Base-by-base conservation (phyloP, 1,140 invertebrate genomes). In the Drosophila varians region DNA sequence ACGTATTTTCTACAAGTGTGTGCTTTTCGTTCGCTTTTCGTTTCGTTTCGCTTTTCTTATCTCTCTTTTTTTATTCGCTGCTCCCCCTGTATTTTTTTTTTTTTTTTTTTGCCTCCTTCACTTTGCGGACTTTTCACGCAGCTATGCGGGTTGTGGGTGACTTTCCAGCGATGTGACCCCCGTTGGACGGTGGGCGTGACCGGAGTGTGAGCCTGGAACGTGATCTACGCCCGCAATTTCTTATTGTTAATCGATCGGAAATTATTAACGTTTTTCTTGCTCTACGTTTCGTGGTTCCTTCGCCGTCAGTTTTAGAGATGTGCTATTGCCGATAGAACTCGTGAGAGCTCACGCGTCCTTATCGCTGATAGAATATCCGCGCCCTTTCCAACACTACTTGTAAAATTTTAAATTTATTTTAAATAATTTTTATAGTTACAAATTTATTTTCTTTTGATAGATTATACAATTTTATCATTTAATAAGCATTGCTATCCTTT, bases 221-320 rank as follows among this genome's bases (percentile, higher is more conserved):
- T 43, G 60, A 64, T 64, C 60, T 26, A n/a, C 56, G 34, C 25
- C 42, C 56, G 42, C 16, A 47, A 46, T 64, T 64, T 64, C 55
- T 54, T 21, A 64, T 64, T 61, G 60, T 40, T 64, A 64, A 64
- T 64, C 58, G 60, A 54, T 54, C 23, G 40, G 34, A 62, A 64
- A 64, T 42, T 47, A 42, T 60, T 48, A 62, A 64, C 56, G 60
- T 61, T 64, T 43, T 43, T 43, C 14, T 11, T 43, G 23, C 46
- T 28, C 52, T 47, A 42, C 40, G 53, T 28, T 60, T 40, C n/a
- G 19, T 52, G 38, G 14, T 42, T 42, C 38, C 38, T 42, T 42
- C 38, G 38, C 38, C 38, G 38, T 38, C n/a, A 16, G 14, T 42
- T 42, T 42, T 42, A 42, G 38, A 2, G 38, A 42, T 42, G 38